These are phyloP conservation scores for Sesamia nonagrioides DNA, from an alignment of 1,140 invertebrate species.

Conservation along the genomic window DNA sequence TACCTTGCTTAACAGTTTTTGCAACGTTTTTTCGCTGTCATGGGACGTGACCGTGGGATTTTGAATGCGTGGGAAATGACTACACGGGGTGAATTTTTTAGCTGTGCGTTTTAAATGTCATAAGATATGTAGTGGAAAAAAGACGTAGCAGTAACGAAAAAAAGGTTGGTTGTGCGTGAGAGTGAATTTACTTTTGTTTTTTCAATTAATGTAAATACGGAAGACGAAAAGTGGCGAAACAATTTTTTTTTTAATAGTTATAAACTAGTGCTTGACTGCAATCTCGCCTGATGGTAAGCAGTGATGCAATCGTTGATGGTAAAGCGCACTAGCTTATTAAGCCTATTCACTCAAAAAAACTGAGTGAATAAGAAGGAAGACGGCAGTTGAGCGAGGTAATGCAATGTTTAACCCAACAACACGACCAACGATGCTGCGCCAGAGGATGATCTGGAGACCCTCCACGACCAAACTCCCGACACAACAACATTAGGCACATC, in stretches of 20 bases:
- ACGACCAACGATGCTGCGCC: too few species aligned
- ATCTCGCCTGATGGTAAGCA: too few species aligned
- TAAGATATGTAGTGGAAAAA: constrained; percentile 23
- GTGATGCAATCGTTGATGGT: too few species aligned
- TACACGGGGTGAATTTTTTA: constrained; percentile 16
- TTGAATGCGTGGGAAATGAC: constrained; percentile 46
- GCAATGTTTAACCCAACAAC: too few species aligned
- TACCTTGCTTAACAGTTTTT: neutral
- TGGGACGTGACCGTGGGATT: constrained; percentile 47
- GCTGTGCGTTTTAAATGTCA: constrained; percentile 12
- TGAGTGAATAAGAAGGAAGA: too few species aligned
- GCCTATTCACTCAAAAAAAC: too few species aligned
- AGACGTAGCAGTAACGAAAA: neutral
- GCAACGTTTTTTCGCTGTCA: neutral
- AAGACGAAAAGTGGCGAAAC: neutral
- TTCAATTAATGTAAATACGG: neutral
- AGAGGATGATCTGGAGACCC: too few species aligned
- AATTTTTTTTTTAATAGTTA: neutral
- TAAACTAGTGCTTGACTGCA: too few species aligned
- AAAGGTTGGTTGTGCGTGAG: neutral
- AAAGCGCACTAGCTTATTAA: too few species aligned
- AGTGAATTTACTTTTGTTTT: neutral
- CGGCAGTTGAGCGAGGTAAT: too few species aligned
- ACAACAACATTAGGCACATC: too few species aligned
- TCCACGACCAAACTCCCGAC: too few species aligned